phyloP scores from a whole-genome alignment of 1,140 invertebrate genomes.

The Phocides pigmalion region DNA sequence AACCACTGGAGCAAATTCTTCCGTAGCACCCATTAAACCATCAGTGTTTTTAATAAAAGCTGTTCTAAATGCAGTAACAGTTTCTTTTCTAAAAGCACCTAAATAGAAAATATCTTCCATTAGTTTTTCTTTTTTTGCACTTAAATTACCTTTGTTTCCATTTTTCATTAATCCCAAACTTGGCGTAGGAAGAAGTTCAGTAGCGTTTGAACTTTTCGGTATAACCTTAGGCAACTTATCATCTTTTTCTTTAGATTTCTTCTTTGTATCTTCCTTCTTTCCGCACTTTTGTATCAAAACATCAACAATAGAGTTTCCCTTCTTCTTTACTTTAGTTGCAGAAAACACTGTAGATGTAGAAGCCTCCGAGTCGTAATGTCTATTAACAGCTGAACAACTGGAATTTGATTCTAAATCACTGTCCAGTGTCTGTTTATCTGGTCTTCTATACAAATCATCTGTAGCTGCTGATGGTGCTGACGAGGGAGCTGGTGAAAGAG shows the following conservation, averaged over 20 bases:
- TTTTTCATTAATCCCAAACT: conserved; percentile 81
- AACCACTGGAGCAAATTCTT: conserved; percentile 88
- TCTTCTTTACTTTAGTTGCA: conserved; percentile 80
- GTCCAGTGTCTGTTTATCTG: conserved; percentile 80
- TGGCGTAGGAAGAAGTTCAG: conserved; percentile 86
- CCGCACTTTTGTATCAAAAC: conserved; percentile 86
- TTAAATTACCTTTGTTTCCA: conserved; percentile 80
- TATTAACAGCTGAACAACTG: conserved; percentile 84
- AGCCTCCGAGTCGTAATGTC: conserved; percentile 88
- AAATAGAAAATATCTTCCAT: conserved; percentile 85
- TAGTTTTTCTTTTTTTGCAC: conserved; percentile 81
- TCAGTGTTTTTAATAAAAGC: conserved; percentile 87
- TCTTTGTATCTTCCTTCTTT: conserved; percentile 84
- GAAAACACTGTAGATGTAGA: conserved; percentile 86
- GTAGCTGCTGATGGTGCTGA: conserved; percentile 78
- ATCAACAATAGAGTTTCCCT: conserved; percentile 86
- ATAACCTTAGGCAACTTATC: conserved; percentile 81
- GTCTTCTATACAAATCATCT: conserved; percentile 76
- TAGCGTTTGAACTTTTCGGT: conserved; percentile 81
- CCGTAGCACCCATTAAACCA: conserved; percentile 82
- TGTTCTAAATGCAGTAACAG: conserved; percentile 87
- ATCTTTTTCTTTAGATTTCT: conserved; percentile 84
- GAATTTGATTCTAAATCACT: conserved; percentile 88
- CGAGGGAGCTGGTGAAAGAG: conserved; percentile 86
- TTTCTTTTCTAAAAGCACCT: conserved; percentile 89